Evolutionary conservation across 1,140 invertebrate species (phyloP), one percentile per base, ranked within the genome.

Genomic region (Pseudomyrmex concolor): DNA sequence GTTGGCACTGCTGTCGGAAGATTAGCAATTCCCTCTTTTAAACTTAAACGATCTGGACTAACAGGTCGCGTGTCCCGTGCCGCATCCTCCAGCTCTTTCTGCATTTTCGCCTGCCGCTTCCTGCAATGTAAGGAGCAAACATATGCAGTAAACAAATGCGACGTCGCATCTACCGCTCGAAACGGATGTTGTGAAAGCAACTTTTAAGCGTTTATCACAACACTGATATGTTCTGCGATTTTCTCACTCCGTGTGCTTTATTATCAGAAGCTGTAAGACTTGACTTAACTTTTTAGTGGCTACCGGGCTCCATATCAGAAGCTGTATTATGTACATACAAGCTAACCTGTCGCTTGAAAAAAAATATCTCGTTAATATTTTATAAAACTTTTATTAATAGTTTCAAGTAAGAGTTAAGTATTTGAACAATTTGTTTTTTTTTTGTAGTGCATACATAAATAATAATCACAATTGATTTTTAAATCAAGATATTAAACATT

Each of bases 51-150:
- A 89, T 96, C 95, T 4, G 95, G 94, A 80, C 94, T 95, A 57
- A 95, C 82, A 19, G 94, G 94, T 86, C 95, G 93, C 17, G 95
- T 95, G 84, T 97, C 97, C 89, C 95, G 95, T 9, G 97, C 98
- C 15, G 98, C 98, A 92, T 99, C 98, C 94, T 98, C 98, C 45
- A 99, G 94, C 89, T 99, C 98, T 93, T 97, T 97, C 92, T 97
- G 96, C 91, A 99, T 95, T 94, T 97, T 97, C 70, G 97, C 97
- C 93, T 97, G 97, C 91, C 97, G 96, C 95, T 97, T 97, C 93
- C 97, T 98, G 94, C n/a, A 96, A 96, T 89, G 86, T 54, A 86
- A 77, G 72, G 64, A 34, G 34, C 34, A 77, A 80, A 80, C 66
- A 17, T 59, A 57, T 66, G 72, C 25, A 48, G 19, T 51, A 54